Conservation (phyloP, 2,888 invertebrate genomes). For the Drosophila longiperda region DNA sequence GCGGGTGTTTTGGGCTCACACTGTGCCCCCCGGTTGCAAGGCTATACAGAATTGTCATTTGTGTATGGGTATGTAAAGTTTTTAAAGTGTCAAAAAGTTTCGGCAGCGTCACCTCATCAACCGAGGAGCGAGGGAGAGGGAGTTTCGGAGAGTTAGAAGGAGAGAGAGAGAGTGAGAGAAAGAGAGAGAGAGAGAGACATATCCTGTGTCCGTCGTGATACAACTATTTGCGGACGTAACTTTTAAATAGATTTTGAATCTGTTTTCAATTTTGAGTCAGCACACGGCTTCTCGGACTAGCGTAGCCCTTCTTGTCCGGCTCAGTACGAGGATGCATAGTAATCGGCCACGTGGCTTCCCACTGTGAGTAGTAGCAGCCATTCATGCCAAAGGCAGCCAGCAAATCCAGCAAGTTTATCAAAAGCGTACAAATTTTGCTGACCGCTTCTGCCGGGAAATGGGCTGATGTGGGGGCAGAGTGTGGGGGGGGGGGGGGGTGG, state of each 20-base stretch:
- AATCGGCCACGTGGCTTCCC: constrained; percentile 5
- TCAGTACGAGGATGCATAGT: constrained; percentile 4
- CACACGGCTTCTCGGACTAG: not conserved
- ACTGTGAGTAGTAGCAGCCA: not conserved
- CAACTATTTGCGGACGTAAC: constrained; percentile 68
- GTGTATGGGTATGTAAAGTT: constrained; percentile 39
- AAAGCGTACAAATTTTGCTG: constrained; percentile 9
- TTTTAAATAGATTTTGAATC: constrained; percentile 68
- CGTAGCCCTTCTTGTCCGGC: not conserved
- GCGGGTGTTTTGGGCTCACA: constrained; percentile 1
- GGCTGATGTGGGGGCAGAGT: not conserved
- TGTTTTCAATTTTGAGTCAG: constrained; percentile 51
- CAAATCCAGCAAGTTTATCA: constrained; percentile 8
- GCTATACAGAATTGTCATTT: constrained; percentile 19
- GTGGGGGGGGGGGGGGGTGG: too few relatives aligned
- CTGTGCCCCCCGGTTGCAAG: not conserved
- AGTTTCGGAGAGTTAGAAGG: constrained; percentile 31
- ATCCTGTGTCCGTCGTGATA: constrained; percentile 14
- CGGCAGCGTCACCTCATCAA: constrained; percentile 63
- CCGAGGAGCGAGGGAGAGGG: constrained; percentile 22
- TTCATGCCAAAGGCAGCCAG: constrained; percentile 10
- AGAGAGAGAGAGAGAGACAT: not conserved
- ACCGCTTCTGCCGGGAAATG: constrained; percentile 5
- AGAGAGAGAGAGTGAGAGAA: not conserved
- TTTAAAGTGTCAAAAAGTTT: constrained; percentile 72